phyloP scores from a whole-genome alignment of 2,888 invertebrate genomes.

The Philereme transversata region DNA sequence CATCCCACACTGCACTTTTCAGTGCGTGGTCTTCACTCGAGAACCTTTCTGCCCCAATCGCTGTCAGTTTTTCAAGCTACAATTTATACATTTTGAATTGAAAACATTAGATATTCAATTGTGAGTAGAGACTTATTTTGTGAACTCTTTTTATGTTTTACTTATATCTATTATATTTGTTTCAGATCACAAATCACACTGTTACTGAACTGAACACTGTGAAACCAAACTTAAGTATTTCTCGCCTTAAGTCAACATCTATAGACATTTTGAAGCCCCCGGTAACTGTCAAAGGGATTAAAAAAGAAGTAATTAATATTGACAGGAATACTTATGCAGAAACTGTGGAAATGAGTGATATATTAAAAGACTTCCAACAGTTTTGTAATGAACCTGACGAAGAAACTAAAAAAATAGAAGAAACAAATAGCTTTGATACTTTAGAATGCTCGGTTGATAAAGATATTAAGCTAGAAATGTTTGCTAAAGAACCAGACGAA shows the following conservation, averaged over 20 bases:
- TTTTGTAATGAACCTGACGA: background rate
- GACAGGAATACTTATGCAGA: conserved; percentile 18
- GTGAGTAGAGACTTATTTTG: no score
- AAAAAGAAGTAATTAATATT: conserved; percentile 14
- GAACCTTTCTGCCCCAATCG: no score
- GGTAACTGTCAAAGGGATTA: background rate
- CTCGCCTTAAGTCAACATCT: conserved; percentile 11
- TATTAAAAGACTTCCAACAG: conserved; percentile 7
- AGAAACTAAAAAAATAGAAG: background rate
- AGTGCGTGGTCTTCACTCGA: no score
- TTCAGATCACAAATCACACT: conserved; percentile 13
- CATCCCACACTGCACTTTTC: no score
- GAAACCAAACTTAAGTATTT: conserved; percentile 8
- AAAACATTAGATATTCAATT: no score
- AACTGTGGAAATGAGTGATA: conserved; percentile 13
- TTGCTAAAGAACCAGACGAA: no score
- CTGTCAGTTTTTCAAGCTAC: no score
- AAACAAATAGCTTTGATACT: no score
- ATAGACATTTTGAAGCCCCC: background rate
- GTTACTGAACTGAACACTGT: conserved; percentile 5
- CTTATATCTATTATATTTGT: background rate
- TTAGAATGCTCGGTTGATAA: no score
- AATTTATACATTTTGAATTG: no score
- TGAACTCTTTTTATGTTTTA: no score
- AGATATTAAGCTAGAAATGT: no score